Evolutionary conservation across 2,888 invertebrate species (phyloP).

Genomic region (Bimastos eiseni): DNA sequence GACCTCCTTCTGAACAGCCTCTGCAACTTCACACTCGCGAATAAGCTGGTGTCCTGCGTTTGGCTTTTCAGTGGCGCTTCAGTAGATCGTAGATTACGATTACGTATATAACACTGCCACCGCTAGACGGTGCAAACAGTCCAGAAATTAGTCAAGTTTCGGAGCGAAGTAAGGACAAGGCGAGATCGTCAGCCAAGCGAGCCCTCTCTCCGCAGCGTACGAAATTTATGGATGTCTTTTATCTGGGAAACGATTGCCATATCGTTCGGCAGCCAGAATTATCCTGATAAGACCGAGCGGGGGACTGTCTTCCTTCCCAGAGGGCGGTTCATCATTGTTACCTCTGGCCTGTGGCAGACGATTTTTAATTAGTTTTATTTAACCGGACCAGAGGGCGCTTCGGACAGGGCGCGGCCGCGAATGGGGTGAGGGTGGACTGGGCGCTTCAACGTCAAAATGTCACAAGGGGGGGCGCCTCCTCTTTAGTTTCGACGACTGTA

Average conservation of each 20-base stretch:
- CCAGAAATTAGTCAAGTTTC: too few species aligned
- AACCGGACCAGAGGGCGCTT: neutral
- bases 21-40: too few species aligned
- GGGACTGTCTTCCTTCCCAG: neutral
- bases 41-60: too few species aligned
- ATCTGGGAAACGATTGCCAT: neutral
- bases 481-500: neutral
- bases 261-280: neutral
- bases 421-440: neutral
- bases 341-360: neutral
- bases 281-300: neutral
- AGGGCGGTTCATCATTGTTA: neutral
- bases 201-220: neutral
- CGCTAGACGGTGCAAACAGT: too few species aligned
- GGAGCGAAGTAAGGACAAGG: too few species aligned
- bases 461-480: neutral
- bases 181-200: too few species aligned
- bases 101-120: too few species aligned
- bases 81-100: too few species aligned
- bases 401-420: neutral
- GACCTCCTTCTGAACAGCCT: too few species aligned
- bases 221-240: neutral
- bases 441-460: neutral
- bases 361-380: slow-evolving; percentile 7
- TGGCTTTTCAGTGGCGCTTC: too few species aligned